Percentiles rank a stretch among this genome's conserved stretches.
phyloP scores from a whole-genome alignment of 2,888 invertebrate genomes.

The Craniophora ligustri region DNA sequence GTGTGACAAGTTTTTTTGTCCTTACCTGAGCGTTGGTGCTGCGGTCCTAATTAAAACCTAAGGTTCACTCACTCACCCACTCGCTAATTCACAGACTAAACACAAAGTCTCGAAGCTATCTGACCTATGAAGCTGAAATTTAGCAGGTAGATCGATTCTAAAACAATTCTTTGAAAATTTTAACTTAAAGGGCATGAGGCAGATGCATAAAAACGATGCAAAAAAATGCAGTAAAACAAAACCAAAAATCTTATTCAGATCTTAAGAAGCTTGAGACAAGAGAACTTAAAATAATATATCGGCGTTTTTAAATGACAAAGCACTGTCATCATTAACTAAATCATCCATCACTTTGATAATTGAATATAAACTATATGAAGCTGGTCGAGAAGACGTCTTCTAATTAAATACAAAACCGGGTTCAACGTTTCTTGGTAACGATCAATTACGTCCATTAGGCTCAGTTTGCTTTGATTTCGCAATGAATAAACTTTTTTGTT shows the following conservation, averaged over 20 bases:
- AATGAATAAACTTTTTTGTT: slow-evolving; percentile 44
- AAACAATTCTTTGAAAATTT: too few relatives aligned
- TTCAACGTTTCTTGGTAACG: slow-evolving; percentile 50
- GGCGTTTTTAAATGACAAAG: slow-evolving; percentile 39
- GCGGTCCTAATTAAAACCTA: too few relatives aligned
- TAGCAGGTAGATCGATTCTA: too few relatives aligned
- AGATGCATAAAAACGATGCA: too few relatives aligned
- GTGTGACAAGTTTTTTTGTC: too few relatives aligned
- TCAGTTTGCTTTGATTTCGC: slow-evolving; percentile 27
- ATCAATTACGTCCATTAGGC: slow-evolving; percentile 43
- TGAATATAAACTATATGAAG: slow-evolving; percentile 18
- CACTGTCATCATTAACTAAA: slow-evolving; percentile 32
- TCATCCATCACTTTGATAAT: slow-evolving; percentile 38
- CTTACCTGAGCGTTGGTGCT: too few relatives aligned
- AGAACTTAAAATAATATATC: slow-evolving; percentile 23
- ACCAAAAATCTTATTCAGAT: background rate
- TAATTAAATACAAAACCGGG: slow-evolving; percentile 39
- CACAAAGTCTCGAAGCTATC: too few relatives aligned
- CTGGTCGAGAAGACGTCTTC: slow-evolving; percentile 23
- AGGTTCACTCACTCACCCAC: too few relatives aligned
- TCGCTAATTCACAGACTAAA: too few relatives aligned
- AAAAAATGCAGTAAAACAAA: too few relatives aligned
- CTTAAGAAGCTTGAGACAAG: background rate
- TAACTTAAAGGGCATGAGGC: too few relatives aligned
- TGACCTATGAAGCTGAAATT: too few relatives aligned